Evolutionary conservation across 2,113 vertebrate species (phyloP), one percentile per base, ranked within the genome.

Genomic region (Oreochromis aureus): DNA sequence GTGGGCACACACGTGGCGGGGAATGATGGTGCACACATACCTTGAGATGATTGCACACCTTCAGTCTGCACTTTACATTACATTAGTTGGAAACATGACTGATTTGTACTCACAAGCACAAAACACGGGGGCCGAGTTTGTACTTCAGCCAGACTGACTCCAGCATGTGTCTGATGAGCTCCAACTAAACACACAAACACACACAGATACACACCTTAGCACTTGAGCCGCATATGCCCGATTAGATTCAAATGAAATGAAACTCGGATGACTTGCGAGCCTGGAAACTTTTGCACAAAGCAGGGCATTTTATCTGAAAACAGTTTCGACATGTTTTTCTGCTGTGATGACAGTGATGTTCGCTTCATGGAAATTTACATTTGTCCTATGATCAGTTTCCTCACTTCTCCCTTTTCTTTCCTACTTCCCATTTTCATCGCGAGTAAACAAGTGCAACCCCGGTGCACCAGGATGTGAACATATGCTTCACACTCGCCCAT

Each of bases 141-240:
- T 97, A 95, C 94, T 97, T 98, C 92, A 93, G 95, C 98, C 98
- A 99, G 85, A 96, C 94, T 32, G 97, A 94, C 90, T 99, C 98
- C 96, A 99, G 83, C 92, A 99, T 96, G 93, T 94, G 95, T 94
- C 97, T 97, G 82, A 98, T 94, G 92, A 99, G 96, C 92, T 97
- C 96, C 96, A 99, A 93, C 98, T 99, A 93, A 56, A 97, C 96
- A 93, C 61, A 96, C 91, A 34, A 41, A 93, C 16, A 83, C 11
- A 90, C 79, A 90, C 44, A 90, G 36, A 90, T 15, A 90, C 48
- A 81, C 30, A 85, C 10, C 13, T 89, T 51, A 88, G 86, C 39
- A 54, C 1, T 93, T 54, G 34, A 86, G 59, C 39, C n/a, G 53
- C 85, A 88, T n/a, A 93, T 41, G 85, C 12, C 10, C 41, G 1